A percentile compares a stretch with the other conserved stretches of the same genome.
Conservation (phyloP, 2,797 vertebrate species). For the Argyrosomus regius region DNA sequence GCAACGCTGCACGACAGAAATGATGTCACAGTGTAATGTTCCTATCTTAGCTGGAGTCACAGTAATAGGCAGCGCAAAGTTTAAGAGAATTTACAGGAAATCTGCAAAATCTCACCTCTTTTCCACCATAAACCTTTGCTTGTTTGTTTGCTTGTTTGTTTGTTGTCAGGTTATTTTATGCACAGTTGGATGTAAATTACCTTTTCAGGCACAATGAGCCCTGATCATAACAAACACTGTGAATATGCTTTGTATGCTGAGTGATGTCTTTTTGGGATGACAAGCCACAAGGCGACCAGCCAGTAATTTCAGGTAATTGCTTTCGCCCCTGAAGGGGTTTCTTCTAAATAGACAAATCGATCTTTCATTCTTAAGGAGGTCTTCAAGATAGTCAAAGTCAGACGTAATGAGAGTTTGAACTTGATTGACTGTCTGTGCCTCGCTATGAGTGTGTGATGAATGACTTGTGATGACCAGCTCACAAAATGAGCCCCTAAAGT, state of each 20-base stretch:
- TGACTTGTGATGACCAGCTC: slow-evolving; percentile 11
- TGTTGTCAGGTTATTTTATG: neutral
- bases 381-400: slow-evolving; percentile 14
- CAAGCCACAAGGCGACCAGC: neutral
- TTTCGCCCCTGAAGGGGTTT: slow-evolving; percentile 9
- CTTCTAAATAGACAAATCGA: neutral
- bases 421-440: slow-evolving; percentile 21
- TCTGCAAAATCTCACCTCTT: too few relatives aligned
- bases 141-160: neutral
- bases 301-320: slow-evolving; percentile 9
- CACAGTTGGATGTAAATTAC: neutral
- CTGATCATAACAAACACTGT: neutral
- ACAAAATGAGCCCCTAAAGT: slow-evolving; percentile 13
- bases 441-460: slow-evolving; percentile 12
- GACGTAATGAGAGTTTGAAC: slow-evolving; percentile 19
- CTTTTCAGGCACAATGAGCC: neutral
- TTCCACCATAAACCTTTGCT: neutral
- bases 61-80: too few relatives aligned
- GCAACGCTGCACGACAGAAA: too few relatives aligned
- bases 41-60: too few relatives aligned
- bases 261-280: neutral
- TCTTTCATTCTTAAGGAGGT: neutral
- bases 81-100: neutral
- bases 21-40: too few relatives aligned
- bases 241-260: neutral